Evolutionary conservation across 2,888 invertebrate genomes (phyloP).

Genomic region (Malacosoma neustria): DNA sequence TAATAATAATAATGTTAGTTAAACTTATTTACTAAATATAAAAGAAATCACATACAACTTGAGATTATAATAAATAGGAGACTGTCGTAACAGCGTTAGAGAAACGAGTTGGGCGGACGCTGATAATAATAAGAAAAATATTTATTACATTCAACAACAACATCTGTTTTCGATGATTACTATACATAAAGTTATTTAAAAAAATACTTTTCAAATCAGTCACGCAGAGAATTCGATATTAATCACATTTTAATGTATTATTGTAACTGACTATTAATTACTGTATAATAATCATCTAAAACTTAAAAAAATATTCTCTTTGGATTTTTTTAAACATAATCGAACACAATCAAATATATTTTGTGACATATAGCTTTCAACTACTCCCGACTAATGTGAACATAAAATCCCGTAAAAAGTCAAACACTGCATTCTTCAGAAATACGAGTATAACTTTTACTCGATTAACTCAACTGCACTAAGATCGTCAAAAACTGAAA

Average conservation of each 20-base stretch:
- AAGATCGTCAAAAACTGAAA: neutral
- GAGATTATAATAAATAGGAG: constrained; percentile 67
- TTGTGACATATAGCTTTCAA: constrained; percentile 55
- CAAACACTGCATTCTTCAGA: neutral
- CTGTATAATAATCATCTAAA: neutral
- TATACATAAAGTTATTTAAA: constrained; percentile 15
- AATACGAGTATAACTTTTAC: neutral
- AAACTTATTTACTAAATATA: constrained; percentile 53
- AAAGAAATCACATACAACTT: constrained; percentile 67
- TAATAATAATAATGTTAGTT: constrained; percentile 45
- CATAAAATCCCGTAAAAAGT: neutral
- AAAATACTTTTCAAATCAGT: constrained; percentile 9
- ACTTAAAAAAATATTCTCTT: constrained; percentile 45
- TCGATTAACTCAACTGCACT: neutral
- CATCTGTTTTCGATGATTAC: constrained; percentile 2
- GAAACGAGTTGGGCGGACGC: constrained; percentile 56
- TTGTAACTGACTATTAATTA: neutral
- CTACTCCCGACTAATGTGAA: constrained; percentile 30
- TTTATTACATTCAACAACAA: constrained; percentile 35
- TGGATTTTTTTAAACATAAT: constrained; percentile 40
- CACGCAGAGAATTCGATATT: too few species aligned
- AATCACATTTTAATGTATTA: neutral
- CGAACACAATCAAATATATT: constrained; percentile 31
- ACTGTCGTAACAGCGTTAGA: constrained; percentile 61
- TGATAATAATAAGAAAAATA: constrained; percentile 39